Percentiles rank a stretch among this genome's conserved stretches.
These are phyloP conservation scores for Heteromormyrus szaboi DNA, from an alignment of 2,797 vertebrate species.

Conservation along the genomic window DNA sequence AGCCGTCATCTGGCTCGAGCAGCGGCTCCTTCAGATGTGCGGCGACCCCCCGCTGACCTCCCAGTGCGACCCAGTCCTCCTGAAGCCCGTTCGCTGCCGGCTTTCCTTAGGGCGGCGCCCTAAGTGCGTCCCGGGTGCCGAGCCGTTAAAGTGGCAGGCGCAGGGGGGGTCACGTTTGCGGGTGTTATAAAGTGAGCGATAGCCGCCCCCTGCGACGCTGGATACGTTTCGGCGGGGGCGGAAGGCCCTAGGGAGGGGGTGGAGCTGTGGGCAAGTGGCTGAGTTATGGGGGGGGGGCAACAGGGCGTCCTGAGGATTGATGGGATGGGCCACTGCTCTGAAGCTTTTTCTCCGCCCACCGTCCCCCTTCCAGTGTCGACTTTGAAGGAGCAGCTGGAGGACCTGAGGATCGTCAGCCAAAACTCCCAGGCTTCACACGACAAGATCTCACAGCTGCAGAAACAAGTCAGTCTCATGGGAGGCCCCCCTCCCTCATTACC, in stretches of 20 bases:
- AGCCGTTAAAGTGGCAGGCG: background rate
- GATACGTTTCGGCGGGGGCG: background rate
- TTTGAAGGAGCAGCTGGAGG: conserved; percentile 95
- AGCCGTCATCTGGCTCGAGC: background rate
- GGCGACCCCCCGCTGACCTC: background rate
- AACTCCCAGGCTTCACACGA: conserved; percentile 90
- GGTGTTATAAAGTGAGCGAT: background rate
- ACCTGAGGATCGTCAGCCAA: conserved; percentile 87
- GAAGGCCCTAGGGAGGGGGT: background rate
- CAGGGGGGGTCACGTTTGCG: background rate
- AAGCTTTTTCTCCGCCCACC: background rate
- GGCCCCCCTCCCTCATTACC: background rate
- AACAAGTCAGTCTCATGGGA: conserved; percentile 67
- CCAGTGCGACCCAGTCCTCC: background rate
- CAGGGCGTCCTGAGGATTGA: background rate
- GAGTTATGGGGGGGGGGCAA: background rate
- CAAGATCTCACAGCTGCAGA: conserved; percentile 87
- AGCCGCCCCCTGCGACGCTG: background rate
- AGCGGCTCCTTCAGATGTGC: background rate
- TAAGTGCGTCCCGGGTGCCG: background rate
- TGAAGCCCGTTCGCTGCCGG: background rate
- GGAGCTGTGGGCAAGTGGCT: background rate
- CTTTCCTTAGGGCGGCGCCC: background rate
- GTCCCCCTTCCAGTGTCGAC: conserved; percentile 72
- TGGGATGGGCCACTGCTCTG: background rate